phyloP scores from a whole-genome alignment of 2,888 invertebrate genomes.

The Polymixis lichenea region DNA sequence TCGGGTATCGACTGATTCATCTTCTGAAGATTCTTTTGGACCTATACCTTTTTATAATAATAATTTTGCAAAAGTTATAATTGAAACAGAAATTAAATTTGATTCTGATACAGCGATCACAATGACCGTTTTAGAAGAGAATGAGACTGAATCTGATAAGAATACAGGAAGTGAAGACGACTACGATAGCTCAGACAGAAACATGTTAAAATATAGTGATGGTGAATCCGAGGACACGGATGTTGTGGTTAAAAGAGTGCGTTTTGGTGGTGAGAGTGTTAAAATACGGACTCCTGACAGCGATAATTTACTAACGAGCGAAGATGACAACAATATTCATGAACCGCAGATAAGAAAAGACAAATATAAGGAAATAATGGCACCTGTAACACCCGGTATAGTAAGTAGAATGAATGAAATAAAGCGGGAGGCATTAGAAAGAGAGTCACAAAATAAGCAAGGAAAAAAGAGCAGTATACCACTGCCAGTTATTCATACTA shows the following conservation, averaged over 20 bases:
- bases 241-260: slow-evolving; percentile 92
- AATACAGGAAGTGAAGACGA: slow-evolving; percentile 86
- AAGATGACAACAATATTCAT: slow-evolving; percentile 84
- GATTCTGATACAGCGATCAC: slow-evolving; percentile 95
- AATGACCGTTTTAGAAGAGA: slow-evolving; percentile 95
- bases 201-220: slow-evolving; percentile 91
- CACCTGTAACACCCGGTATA: slow-evolving; percentile 74
- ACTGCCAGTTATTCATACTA: slow-evolving; percentile 82
- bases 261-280: slow-evolving; percentile 96
- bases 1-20: slow-evolving; percentile 83
- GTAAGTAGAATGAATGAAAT: slow-evolving; percentile 81
- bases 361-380: slow-evolving; percentile 72
- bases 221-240: slow-evolving; percentile 91
- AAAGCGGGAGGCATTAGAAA: slow-evolving; percentile 78
- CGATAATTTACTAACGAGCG: slow-evolving; percentile 92
- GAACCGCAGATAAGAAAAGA: slow-evolving; percentile 69
- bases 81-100: slow-evolving; percentile 96
- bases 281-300: slow-evolving; percentile 96
- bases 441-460: slow-evolving; percentile 70
- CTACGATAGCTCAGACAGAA: slow-evolving; percentile 85
- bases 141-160: slow-evolving; percentile 86
- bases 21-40: slow-evolving; percentile 92
- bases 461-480: slow-evolving; percentile 85
- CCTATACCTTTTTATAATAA: slow-evolving; percentile 81
- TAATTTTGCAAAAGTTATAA: slow-evolving; percentile 92